Evolutionary conservation across 2,888 invertebrate species (phyloP).

Genomic region (Oscheius sp.): DNA sequence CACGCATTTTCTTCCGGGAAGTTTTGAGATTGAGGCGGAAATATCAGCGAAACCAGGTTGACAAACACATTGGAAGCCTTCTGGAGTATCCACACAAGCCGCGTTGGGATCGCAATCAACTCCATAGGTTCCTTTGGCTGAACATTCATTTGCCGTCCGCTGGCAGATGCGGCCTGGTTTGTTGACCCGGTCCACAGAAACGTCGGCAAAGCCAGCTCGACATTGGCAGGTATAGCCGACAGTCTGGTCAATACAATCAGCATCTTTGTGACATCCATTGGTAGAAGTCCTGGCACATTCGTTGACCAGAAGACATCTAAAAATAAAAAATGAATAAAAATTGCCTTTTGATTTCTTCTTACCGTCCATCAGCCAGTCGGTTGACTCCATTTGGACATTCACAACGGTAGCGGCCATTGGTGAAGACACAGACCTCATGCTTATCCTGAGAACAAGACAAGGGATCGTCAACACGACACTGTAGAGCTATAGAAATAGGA

Average conservation of each 20-base stretch:
- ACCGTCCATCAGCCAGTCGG: conserved; percentile 51
- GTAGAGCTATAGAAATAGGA: conserved; percentile 38
- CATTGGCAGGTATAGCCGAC: conserved; percentile 62
- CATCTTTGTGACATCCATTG: conserved; percentile 58
- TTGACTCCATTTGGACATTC: conserved; percentile 57
- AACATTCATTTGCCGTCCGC: conserved; percentile 63
- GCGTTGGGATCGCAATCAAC: conserved; percentile 65
- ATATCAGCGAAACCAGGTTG: conserved; percentile 64
- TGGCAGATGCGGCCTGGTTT: conserved; percentile 63
- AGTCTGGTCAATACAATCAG: conserved; percentile 53
- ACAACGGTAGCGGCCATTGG: conserved; percentile 62
- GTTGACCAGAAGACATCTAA: conserved; percentile 53
- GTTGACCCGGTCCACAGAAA: conserved; percentile 56
- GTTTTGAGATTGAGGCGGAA: conserved; percentile 52
- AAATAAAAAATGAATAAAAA: background rate
- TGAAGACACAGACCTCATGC: conserved; percentile 64
- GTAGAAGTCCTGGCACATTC: conserved; percentile 57
- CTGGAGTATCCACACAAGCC: conserved; percentile 64
- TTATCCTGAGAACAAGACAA: conserved; percentile 60
- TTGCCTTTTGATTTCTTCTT: background rate
- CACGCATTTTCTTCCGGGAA: conserved; percentile 63
- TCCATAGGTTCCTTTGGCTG: conserved; percentile 52
- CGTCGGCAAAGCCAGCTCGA: conserved; percentile 59
- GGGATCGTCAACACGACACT: conserved; percentile 67
- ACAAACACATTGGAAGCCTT: conserved; percentile 63